Conservation (phyloP, 2,797 vertebrate genomes). For the Oreochromis mossambicus region DNA sequence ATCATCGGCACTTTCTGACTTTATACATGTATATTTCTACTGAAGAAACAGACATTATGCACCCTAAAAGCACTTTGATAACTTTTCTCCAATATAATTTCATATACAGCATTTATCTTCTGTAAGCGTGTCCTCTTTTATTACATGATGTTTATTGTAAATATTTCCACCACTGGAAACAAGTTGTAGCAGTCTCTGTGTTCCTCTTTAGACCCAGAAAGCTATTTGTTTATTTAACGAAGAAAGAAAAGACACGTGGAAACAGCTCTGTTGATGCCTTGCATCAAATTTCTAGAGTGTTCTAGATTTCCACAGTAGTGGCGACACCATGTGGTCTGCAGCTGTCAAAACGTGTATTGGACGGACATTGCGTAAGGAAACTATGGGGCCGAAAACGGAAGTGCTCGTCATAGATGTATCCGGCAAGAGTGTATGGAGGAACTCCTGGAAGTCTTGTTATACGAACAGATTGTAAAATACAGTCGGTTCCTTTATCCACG, state of each 20-base stretch:
- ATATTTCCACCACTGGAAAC: not conserved
- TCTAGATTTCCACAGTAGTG: not conserved
- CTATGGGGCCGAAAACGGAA: not conserved
- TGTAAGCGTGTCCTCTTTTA: accelerated
- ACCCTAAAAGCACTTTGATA: not conserved
- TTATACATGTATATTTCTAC: not conserved
- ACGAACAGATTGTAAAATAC: not conserved
- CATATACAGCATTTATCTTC: not conserved
- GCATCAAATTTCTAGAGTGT: not conserved
- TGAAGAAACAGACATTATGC: not conserved
- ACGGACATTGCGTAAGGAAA: conserved; percentile 5
- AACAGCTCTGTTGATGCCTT: not conserved
- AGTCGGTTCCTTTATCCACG: not conserved
- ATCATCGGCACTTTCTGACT: not conserved
- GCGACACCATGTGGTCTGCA: conserved; percentile 47
- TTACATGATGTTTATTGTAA: not conserved
- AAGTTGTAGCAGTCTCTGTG: not conserved
- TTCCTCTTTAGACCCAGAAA: not conserved
- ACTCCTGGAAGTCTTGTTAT: not conserved
- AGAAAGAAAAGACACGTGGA: not conserved
- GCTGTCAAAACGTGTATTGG: not conserved
- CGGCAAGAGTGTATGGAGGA: not conserved
- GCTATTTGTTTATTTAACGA: not conserved
- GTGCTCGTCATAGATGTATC: not conserved
- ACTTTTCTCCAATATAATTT: not conserved